Evolutionary conservation across 2,113 vertebrate species (phyloP), one percentile per base, ranked within the genome.

Genomic region (Brevimyrus niger): DNA sequence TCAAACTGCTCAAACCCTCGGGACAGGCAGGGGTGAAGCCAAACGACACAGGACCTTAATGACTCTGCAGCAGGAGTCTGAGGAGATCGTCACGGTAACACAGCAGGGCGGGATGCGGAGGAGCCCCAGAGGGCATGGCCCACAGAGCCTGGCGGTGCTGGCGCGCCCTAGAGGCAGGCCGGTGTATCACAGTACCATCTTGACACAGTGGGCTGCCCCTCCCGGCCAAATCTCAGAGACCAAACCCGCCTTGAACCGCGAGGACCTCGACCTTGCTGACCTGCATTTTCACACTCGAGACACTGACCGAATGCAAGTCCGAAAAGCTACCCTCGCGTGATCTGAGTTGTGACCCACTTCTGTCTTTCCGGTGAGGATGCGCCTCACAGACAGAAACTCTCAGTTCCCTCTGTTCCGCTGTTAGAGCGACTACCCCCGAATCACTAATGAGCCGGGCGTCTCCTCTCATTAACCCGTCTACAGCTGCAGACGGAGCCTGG

Each of bases 1-100:
- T 51, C 50, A 53, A 87, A 87, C 48, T 35, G 50, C 50, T 21
- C 23, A 21, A 31, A 53, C 48, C 85, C 85, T 53, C 19, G 38
- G 85, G 50, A 51, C 31, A 47, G 85, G 27, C 31, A 38, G 47
- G 27, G 44, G 31, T 53, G 50, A 53, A 53, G 47, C 50, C 27
- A 50, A 87, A 87, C 50, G 50, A 53, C 27, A 38, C 50, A 53
- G 85, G 50, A 51, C 48, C 85, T 87, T 87, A 87, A 87, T 53
- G 85, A 87, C 85, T 87, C 85, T 53, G 85, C 85, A 48, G 44
- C 46, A 23, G 83, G 83, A n/a, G n/a, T 50, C 47, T 23, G 23
- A 48, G 46, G 47, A 86, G 47, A 50, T 27, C 11, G 44, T 86
- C 48, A 53, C 50, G 50, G 85, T 38, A 53, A 38, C 31, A 3